Percentiles rank a stretch among this genome's conserved stretches.
Conservation (phyloP, 1,140 invertebrate genomes). For the Drosophila miranda region DNA sequence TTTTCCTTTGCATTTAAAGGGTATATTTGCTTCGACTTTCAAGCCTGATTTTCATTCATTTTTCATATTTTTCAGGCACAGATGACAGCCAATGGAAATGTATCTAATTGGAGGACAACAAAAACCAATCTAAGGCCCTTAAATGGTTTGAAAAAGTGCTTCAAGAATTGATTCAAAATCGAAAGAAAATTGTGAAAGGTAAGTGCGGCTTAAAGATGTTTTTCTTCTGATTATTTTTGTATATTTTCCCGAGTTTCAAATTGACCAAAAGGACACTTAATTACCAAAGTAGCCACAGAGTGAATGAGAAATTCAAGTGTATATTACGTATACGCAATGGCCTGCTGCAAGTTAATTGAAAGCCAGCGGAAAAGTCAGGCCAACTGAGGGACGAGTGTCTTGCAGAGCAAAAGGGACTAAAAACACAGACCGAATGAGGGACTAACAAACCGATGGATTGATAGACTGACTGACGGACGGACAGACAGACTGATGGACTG, state of each 20-base stretch:
- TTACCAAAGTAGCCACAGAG: constrained; percentile 13
- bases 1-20: too few species aligned
- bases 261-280: constrained; percentile 12
- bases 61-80: constrained; percentile 58
- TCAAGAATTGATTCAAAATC: background rate
- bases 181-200: too few species aligned
- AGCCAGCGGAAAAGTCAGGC: constrained; percentile 31
- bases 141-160: background rate
- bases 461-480: too few species aligned
- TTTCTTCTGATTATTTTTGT: too few species aligned
- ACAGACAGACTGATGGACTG: background rate
- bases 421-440: constrained; percentile 9
- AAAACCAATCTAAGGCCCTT: background rate
- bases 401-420: background rate
- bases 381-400: constrained; percentile 26
- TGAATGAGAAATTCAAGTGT: background rate
- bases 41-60: constrained; percentile 3
- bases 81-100: constrained; percentile 17
- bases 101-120: constrained; percentile 24
- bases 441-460: too few species aligned
- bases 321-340: constrained; percentile 10
- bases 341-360: constrained; percentile 45
- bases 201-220: too few species aligned
- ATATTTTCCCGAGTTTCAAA: too few species aligned
- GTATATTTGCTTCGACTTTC: too few species aligned